A percentile compares a stretch with the other conserved stretches of the same genome.
Evolutionary conservation across 2,888 invertebrate species (phyloP).

Genomic region (Argyresthia goedartella): DNA sequence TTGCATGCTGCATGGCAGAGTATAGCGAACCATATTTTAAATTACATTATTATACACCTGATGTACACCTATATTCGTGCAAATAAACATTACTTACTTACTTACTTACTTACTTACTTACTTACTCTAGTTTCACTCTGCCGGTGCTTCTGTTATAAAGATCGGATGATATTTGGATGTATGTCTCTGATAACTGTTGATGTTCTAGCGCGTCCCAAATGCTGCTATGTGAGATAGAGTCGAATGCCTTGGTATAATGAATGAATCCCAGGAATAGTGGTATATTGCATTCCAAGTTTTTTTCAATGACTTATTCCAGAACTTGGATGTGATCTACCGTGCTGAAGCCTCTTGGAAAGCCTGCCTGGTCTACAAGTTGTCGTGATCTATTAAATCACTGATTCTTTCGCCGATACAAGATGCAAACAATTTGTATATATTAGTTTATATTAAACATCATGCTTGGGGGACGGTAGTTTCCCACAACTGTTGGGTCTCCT

Average conservation of each 20-base stretch:
- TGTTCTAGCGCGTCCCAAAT: not conserved
- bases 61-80: too few species aligned
- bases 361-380: constrained; percentile 12
- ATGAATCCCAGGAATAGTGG: not conserved
- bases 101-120: too few species aligned
- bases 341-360: constrained; percentile 7
- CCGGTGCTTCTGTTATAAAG: not conserved
- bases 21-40: too few species aligned
- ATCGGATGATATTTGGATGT: not conserved
- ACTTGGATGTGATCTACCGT: not conserved
- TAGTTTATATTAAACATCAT: too few species aligned
- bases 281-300: not conserved
- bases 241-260: not conserved
- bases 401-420: constrained; percentile 6
- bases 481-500: constrained; percentile 7
- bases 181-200: not conserved
- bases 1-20: too few species aligned
- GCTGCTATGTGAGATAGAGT: not conserved
- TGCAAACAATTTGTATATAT: constrained; percentile 10
- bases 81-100: too few species aligned
- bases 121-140: not conserved
- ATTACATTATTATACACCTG: too few species aligned
- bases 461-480: constrained; percentile 10
- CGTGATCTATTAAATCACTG: constrained; percentile 1
- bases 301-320: not conserved